A percentile compares a stretch with the other conserved stretches of the same genome.
phyloP scores from a whole-genome alignment of 2,113 vertebrate genomes.

The Nesospiza acunhae region DNA sequence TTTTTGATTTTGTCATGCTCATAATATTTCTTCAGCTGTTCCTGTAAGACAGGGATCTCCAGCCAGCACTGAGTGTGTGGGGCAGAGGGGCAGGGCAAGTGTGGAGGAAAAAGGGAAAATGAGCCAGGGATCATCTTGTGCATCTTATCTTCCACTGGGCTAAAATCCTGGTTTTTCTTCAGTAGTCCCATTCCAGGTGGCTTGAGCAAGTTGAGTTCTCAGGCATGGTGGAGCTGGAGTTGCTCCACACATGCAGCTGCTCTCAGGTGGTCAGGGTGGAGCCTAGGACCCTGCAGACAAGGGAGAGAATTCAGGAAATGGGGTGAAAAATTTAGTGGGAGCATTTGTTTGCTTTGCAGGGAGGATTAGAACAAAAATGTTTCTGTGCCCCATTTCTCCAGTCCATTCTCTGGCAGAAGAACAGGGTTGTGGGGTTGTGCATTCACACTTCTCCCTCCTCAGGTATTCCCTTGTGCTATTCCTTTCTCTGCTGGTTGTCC shows the following conservation, averaged over 20 bases:
- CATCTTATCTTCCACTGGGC: not conserved
- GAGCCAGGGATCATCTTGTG: not conserved
- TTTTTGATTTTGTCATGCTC: not conserved
- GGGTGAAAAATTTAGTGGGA: not conserved
- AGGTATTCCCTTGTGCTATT: not conserved
- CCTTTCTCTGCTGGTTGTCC: not conserved
- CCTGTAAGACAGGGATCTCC: not conserved
- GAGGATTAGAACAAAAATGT: not conserved
- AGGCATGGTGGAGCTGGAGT: not conserved
- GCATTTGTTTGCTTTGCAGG: not conserved
- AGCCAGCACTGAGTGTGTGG: not conserved
- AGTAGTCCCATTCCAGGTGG: rapidly evolving
- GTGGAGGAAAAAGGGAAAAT: not conserved
- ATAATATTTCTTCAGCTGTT: not conserved
- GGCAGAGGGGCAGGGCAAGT: not conserved
- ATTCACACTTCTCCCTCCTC: not conserved
- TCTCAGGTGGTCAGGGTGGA: not conserved
- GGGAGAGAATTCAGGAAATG: not conserved
- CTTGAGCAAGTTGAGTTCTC: not conserved
- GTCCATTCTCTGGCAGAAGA: rapidly evolving
- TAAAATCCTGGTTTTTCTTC: not conserved
- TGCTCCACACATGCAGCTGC: rapidly evolving
- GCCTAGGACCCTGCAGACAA: not conserved
- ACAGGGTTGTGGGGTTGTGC: not conserved
- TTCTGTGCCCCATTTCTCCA: not conserved